Evolutionary conservation across 2,888 invertebrate genomes (phyloP).

Genomic region (Meteorus cinctellus): DNA sequence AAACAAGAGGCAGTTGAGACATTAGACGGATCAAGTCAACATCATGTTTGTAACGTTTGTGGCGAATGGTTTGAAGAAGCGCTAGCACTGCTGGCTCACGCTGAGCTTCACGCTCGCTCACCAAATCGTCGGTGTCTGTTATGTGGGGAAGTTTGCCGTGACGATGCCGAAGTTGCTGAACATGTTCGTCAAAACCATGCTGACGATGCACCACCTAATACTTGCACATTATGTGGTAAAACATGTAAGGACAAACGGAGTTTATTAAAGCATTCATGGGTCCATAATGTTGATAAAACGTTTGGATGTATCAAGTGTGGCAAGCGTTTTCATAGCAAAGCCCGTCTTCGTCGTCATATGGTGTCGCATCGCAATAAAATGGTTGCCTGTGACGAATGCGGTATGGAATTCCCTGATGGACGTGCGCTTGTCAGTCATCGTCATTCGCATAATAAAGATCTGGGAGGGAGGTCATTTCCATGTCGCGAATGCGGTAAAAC

Average conservation of each 20-base stretch:
- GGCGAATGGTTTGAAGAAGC: conserved; percentile 86
- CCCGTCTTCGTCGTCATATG: conserved; percentile 79
- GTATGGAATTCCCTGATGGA: conserved; percentile 82
- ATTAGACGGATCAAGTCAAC: conserved; percentile 65
- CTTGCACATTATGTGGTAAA: conserved; percentile 81
- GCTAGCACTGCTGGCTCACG: conserved; percentile 84
- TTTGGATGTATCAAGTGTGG: conserved; percentile 81
- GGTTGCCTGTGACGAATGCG: conserved; percentile 81
- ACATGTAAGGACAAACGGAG: conserved; percentile 81
- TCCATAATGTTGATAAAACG: conserved; percentile 80
- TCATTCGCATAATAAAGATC: conserved; percentile 77
- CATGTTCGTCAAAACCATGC: conserved; percentile 79
- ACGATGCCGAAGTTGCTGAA: conserved; percentile 79
- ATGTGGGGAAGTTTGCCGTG: conserved; percentile 79
- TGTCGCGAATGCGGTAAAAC: conserved; percentile 90
- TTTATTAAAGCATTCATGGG: conserved; percentile 81
- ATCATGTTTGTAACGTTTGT: conserved; percentile 85
- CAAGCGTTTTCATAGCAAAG: conserved; percentile 83
- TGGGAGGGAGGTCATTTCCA: conserved; percentile 81
- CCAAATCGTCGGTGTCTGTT: conserved; percentile 77
- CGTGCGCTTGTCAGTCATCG: conserved; percentile 81
- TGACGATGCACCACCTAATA: conserved; percentile 78
- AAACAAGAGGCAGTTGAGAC: conserved; percentile 67
- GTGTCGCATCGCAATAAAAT: conserved; percentile 82
- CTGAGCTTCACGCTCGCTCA: conserved; percentile 82